Evolutionary conservation across 1,140 invertebrate genomes (phyloP), one percentile per base, ranked within the genome.

Genomic region (Bursaphelenchus mucronatus): DNA sequence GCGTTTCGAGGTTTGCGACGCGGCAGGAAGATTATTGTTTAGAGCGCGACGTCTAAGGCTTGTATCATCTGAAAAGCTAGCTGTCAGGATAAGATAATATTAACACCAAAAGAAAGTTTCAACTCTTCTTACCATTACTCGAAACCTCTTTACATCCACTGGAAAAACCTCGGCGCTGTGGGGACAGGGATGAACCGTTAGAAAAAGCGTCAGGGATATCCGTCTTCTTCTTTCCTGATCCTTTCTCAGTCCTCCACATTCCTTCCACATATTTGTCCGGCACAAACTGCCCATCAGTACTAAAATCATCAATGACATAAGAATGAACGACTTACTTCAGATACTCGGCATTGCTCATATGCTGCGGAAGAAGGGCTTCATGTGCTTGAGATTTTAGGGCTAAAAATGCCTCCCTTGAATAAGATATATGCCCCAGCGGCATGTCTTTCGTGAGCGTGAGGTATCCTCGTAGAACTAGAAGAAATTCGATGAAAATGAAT

Each of bases 211-310:
- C 71, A 41, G 68, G 56, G 21, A 17, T 63, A 41, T 57, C 67
- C 65, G 39, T 70, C 44, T 21, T 17, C 59, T 13, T 47, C 40
- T 47, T 50, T 69, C 63, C 53, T 43, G 30, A 56, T 64, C 43
- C 71, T 58, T 56, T 74, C 71, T 9, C 54, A 30, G 30, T 58
- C 40, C 66, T 70, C 71, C 71, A 74, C 19, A 56, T 41, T 49
- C 64, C 39, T 45, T 74, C 71, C 40, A 74, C 52, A 72, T 70
- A 74, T 61, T 74, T 73, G 41, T 55, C 66, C 8, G 71, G 71
- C 4, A 71, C 74, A 56, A 73, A 74, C 45, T 63, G 69, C 3
- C 71, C 71, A 55, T 74, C 71, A 3, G 73, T 66, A n/a, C 71
- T 74, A 50, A 59, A 74, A 70, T 11, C 17, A 66, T 0, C 17